phyloP scores from a whole-genome alignment of 2,113 vertebrate genomes.

The Machaerirhynchus nigripectus region DNA sequence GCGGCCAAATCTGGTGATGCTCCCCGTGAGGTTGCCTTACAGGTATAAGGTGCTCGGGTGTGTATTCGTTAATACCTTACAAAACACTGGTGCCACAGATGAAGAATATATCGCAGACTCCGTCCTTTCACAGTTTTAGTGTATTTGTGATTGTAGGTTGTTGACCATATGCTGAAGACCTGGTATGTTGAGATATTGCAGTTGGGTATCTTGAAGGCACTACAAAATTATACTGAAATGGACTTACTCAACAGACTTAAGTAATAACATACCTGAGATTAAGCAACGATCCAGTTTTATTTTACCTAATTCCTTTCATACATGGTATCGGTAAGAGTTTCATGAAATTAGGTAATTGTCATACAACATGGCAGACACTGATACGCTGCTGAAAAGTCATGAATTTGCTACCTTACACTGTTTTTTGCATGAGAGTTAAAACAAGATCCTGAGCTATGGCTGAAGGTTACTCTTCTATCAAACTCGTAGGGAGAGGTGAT shows the following conservation, averaged over 20 bases:
- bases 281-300: constrained; percentile 6
- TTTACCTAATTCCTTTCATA: not conserved
- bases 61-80: rapidly evolving
- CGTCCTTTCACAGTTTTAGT: rapidly evolving
- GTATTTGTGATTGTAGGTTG: not conserved
- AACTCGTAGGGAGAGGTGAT: rapidly evolving
- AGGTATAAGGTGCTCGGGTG: rapidly evolving
- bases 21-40: not conserved
- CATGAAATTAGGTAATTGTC: not conserved
- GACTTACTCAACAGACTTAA: not conserved
- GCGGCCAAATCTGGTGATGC: rapidly evolving
- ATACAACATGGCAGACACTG: not conserved
- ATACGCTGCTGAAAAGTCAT: not conserved
- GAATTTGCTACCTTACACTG: not conserved
- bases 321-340: not conserved
- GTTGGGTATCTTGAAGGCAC: not conserved
- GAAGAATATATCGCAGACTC: not conserved
- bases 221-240: not conserved
- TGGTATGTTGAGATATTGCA: not conserved
- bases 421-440: not conserved
- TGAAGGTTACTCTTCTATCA: not conserved
- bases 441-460: not conserved
- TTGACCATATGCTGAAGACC: rapidly evolving
- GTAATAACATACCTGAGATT: constrained; percentile 11
- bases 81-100: not conserved